A percentile compares a stretch with the other conserved stretches of the same genome.
phyloP scores from a whole-genome alignment of 1,140 invertebrate genomes.

The Drosophila serrata region DNA sequence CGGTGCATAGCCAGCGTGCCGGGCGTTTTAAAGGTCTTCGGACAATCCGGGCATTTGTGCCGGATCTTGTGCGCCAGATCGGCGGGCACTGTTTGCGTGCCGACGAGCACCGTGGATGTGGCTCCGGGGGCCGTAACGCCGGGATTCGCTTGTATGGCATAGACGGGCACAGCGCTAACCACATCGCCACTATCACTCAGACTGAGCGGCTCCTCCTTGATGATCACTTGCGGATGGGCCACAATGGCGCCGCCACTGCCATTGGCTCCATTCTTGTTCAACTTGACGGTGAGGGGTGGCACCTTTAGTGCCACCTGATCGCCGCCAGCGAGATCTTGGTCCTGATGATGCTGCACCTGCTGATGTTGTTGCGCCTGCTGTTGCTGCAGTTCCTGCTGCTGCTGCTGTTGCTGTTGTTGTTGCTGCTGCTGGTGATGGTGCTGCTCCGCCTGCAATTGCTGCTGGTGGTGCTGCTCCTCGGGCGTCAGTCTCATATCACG shows the following conservation, averaged over 20 bases:
- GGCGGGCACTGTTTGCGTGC: constrained; percentile 68
- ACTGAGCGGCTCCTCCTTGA: constrained; percentile 78
- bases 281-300: constrained; percentile 79
- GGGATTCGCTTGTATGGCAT: constrained; percentile 81
- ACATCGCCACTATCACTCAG: constrained; percentile 74
- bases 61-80: constrained; percentile 79
- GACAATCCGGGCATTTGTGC: constrained; percentile 83
- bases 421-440: constrained; percentile 58
- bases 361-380: constrained; percentile 64
- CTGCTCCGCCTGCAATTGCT: constrained; percentile 52
- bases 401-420: constrained; percentile 59
- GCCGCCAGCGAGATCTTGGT: constrained; percentile 57
- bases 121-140: constrained; percentile 31
- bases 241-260: constrained; percentile 61
- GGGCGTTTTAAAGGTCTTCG: constrained; percentile 82
- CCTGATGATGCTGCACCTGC: constrained; percentile 59
- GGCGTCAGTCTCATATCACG: constrained; percentile 84
- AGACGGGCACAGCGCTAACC: constrained; percentile 75
- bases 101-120: constrained; percentile 73
- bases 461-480: constrained; percentile 76
- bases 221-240: constrained; percentile 80
- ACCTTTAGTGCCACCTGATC: constrained; percentile 70
- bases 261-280: constrained; percentile 72
- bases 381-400: constrained; percentile 59
- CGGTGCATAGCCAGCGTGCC: constrained; percentile 83